Evolutionary conservation across 1,140 invertebrate genomes (phyloP), one percentile per base, ranked within the genome.

Genomic region (Hylyphantes graminicola): DNA sequence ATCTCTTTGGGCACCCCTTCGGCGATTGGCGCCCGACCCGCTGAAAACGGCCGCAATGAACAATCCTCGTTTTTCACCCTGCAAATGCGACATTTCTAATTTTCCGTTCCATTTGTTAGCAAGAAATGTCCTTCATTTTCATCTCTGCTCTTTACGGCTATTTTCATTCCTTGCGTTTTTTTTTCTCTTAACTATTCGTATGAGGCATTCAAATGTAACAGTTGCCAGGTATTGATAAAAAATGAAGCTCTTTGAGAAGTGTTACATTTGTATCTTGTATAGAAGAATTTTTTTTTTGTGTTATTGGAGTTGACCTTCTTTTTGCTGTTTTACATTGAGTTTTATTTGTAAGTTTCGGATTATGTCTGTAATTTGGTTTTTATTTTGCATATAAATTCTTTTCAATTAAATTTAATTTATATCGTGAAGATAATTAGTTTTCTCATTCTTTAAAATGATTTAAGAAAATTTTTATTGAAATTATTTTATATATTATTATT

Each of bases 31-130:
- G 67, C 79, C 79, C 68, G 15, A 74, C 59, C 61, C 50, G 57
- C 61, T 55, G 65, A 83, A 83, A 83, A 19, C 57, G 80, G 17
- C 21, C 35, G 65, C 55, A 64, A 73, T 55, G 68, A 55, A 83
- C 80, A 83, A 83, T 74, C 72, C 70, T 83, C 80, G 80, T 83
- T 83, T 83, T 83, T 83, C 80, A 83, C 80, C 57, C 80, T 7
- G 59, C 80, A 51, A 83, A 74, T 83, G 80, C 80, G 80, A 83
- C 80, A 75, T 72, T 83, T 83, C 80, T 83, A 83, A 83, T 83
- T 83, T 83, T 83, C 80, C 80, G 80, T 83, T 83, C 80, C 80
- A 83, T 83, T 83, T 83, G 80, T 83, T 74, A 74, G 63, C 75
- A 83, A 75, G 72, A 72, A 83, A 67, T 61, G n/a, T 67, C 79